phyloP scores from a whole-genome alignment of 2,888 invertebrate genomes.

The Girardia tigrina region DNA sequence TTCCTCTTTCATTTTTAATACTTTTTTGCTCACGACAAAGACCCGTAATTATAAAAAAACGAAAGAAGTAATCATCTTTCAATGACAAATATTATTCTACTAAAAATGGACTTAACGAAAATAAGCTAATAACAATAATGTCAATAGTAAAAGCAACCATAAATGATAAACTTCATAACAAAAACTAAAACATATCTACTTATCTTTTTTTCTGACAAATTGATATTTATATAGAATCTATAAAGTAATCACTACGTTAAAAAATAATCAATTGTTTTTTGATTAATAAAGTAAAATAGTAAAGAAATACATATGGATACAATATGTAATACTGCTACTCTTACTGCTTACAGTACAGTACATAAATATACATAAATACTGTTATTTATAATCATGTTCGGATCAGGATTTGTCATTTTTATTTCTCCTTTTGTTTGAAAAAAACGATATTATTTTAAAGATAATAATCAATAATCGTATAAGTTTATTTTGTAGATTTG shows the following conservation, averaged over 20 bases:
- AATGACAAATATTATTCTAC: too few relatives aligned
- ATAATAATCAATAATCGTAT: too few relatives aligned
- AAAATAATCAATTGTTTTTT: neutral
- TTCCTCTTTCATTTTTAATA: too few relatives aligned
- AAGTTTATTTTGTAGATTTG: too few relatives aligned
- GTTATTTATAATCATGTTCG: neutral
- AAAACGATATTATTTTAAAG: too few relatives aligned
- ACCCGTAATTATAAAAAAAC: too few relatives aligned
- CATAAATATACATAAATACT: conserved; percentile 15
- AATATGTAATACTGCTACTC: conserved; percentile 23
- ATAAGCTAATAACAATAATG: too few relatives aligned
- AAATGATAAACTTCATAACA: conserved; percentile 18
- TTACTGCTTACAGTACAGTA: conserved; percentile 23
- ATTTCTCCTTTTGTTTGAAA: too few relatives aligned
- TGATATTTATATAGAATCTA: conserved; percentile 11
- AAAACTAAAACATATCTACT: neutral
- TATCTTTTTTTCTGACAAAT: neutral
- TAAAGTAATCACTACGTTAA: conserved; percentile 18
- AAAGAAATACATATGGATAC: conserved; percentile 23
- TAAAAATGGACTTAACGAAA: too few relatives aligned
- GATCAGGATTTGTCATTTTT: neutral
- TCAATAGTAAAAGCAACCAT: neutral
- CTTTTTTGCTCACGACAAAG: too few relatives aligned
- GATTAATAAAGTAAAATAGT: conserved; percentile 1
- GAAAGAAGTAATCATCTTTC: too few relatives aligned